Evolutionary conservation across 2,797 vertebrate species (phyloP).

Genomic region (Periparus ater): DNA sequence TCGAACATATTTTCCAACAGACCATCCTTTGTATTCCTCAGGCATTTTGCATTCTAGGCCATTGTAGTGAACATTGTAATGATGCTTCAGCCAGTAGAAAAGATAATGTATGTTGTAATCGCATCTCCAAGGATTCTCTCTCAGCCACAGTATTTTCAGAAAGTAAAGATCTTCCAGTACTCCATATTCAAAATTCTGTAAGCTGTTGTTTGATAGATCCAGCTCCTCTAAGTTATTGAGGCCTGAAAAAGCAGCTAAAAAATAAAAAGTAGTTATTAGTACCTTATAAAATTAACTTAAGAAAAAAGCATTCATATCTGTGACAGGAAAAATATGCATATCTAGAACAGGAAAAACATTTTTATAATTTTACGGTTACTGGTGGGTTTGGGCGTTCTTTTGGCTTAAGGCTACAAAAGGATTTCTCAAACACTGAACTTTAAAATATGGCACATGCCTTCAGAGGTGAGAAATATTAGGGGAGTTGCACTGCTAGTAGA

Average conservation of each 20-base stretch:
- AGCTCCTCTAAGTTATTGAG: constrained; percentile 90
- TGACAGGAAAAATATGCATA: not conserved
- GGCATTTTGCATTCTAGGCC: constrained; percentile 90
- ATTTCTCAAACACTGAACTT: not conserved
- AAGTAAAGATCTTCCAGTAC: constrained; percentile 96
- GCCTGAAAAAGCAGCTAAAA: constrained; percentile 89
- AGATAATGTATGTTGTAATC: constrained; percentile 99
- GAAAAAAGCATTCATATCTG: fast-evolving
- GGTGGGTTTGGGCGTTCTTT: not conserved
- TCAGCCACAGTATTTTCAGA: constrained; percentile 86
- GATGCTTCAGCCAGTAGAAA: constrained; percentile 96
- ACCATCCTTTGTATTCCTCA: constrained; percentile 90
- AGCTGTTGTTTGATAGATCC: constrained; percentile 93
- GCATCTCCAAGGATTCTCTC: constrained; percentile 94
- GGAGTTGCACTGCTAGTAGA: not conserved
- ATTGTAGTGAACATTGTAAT: constrained; percentile 85
- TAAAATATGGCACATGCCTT: not conserved
- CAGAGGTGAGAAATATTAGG: not conserved
- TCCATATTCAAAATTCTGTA: constrained; percentile 90
- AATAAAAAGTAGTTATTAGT: constrained; percentile 38
- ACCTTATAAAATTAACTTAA: not conserved
- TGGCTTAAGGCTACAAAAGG: not conserved
- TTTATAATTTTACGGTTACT: not conserved
- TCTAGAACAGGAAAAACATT: not conserved
- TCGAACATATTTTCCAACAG: constrained; percentile 90